Base-by-base conservation (phyloP, 1,140 invertebrate species). In the Drosophila auraria region DNA sequence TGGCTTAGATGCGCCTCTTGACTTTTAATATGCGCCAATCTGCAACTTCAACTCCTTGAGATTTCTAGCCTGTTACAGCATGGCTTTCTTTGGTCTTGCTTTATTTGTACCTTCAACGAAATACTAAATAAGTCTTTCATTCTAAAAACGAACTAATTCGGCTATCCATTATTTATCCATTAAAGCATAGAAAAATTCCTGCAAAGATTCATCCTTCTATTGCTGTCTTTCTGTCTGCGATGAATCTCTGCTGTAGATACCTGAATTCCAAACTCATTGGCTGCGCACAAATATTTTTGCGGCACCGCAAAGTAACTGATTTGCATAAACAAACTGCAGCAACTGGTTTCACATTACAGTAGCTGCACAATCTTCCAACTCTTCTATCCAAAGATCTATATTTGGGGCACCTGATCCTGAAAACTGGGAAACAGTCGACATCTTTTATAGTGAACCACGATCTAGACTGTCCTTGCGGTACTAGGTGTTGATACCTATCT, bases 61-160 rank as follows among this genome's bases (percentile, higher is more conserved):
- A 11, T 11, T 33, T 33, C 33, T 33, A 33, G 33, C 33, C 33
- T 33, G 8, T 9, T 33, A 33, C 7, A 33, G 33, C 33, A 14
- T 38, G 12, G 36, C 36, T 38, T 38, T 38, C 14, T 38, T 38
- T 14, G 36, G 12, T 38, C 33, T 36, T 12, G 33, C 33, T 20
- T 20, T 20, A 12, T 36, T 3, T 38, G 36, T 30, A 30, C 25
- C 45, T 25, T 56, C 17, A 12, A 38, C 53, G 14, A 56, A 12
- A 23, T 56, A 56, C 17, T 56, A 11, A 12, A 56, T 56, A 1
- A 56, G 9, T 15, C 53, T 56, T 12, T 56, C 53, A 14, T 38
- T 33, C n/a, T 38, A 17, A 6, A 38, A 38, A 38, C 12, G 33
- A 38, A 38, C 3, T 38, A 5, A 4, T 14, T 38, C 14, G 4